Evolutionary conservation across 2,113 vertebrate species (phyloP).

Genomic region (Passer domesticus): DNA sequence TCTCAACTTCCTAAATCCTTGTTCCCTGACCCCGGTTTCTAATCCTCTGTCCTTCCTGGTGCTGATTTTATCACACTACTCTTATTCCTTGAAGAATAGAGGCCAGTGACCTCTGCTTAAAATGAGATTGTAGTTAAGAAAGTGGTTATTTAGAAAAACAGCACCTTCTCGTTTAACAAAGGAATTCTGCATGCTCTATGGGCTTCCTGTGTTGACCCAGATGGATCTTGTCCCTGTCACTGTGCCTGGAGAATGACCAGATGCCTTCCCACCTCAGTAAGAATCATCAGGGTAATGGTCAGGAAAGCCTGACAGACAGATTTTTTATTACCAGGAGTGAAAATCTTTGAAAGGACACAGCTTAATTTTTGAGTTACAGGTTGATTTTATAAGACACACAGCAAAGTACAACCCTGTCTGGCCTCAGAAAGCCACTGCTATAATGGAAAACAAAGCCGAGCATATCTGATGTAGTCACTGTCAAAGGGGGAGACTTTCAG

Average conservation of each 20-base stretch:
- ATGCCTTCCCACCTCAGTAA: not conserved
- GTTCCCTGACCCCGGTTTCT: not conserved
- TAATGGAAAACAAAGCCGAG: not conserved
- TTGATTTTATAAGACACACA: not conserved
- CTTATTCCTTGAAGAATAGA: not conserved
- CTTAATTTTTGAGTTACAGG: not conserved
- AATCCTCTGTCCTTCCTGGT: constrained; percentile 22
- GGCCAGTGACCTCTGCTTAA: not conserved
- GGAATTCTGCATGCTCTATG: not conserved
- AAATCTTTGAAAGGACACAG: not conserved
- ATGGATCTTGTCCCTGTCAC: not conserved
- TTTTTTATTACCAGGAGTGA: not conserved
- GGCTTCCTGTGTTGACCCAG: not conserved
- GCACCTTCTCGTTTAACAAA: not conserved
- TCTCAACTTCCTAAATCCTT: constrained; percentile 17
- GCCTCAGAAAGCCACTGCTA: not conserved
- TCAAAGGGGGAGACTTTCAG: not conserved
- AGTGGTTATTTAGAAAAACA: not conserved
- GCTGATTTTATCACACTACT: constrained; percentile 23
- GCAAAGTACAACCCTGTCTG: not conserved
- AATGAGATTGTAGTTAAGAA: constrained; percentile 1
- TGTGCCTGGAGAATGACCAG: not conserved
- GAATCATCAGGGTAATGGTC: not conserved
- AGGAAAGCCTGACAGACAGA: not conserved
- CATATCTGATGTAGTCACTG: not conserved